Evolutionary conservation across 2,113 vertebrate genomes (phyloP).

Genomic region (Silurus meridionalis): DNA sequence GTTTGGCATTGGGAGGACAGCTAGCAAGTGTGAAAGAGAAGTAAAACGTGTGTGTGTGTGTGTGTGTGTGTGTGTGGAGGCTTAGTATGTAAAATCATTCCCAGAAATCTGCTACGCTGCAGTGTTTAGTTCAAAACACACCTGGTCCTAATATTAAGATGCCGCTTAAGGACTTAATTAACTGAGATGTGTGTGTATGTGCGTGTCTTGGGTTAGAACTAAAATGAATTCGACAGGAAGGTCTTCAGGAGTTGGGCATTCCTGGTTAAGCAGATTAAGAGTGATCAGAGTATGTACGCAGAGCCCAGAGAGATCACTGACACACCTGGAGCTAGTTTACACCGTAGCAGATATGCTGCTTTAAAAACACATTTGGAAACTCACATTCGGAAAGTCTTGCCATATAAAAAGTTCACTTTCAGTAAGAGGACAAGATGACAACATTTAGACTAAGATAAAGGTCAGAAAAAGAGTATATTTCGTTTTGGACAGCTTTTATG

Average conservation of each 20-base stretch:
- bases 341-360: background rate
- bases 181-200: background rate
- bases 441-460: background rate
- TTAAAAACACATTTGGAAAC: background rate
- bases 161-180: background rate
- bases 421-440: background rate
- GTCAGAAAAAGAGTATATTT: background rate
- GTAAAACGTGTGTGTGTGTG: background rate
- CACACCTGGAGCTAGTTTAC: background rate
- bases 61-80: background rate
- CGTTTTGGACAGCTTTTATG: background rate
- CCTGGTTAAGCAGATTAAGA: constrained; percentile 27
- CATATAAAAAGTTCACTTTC: background rate
- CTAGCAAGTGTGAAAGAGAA: constrained; percentile 1
- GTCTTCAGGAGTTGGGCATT: background rate
- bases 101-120: constrained; percentile 17
- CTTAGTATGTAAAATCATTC: constrained; percentile 9
- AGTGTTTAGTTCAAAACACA: constrained; percentile 29
- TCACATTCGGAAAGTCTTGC: background rate
- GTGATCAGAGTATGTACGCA: background rate
- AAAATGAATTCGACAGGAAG: constrained; percentile 15
- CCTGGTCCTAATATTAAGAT: constrained; percentile 26
- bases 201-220: background rate
- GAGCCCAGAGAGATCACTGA: background rate
- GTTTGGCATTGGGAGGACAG: constrained; percentile 2